Evolutionary conservation across 2,113 vertebrate genomes (phyloP).

Genomic region (Pelusios castaneus): DNA sequence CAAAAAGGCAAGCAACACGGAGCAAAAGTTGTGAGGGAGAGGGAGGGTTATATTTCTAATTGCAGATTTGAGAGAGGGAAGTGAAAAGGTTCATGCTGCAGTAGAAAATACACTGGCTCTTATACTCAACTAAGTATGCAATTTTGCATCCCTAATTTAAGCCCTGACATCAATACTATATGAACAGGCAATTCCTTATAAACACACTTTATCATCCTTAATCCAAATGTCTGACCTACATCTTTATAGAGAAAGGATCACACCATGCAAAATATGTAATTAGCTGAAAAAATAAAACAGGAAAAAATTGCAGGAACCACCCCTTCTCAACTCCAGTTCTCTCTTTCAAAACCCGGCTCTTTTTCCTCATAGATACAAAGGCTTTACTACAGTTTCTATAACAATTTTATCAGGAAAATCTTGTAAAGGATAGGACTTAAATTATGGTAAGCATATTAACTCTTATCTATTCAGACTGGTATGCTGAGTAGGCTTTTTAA

Average conservation of each 20-base stretch:
- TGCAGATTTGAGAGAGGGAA: neutral
- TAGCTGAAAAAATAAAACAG: neutral
- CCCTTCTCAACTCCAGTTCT: neutral
- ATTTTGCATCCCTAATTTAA: neutral
- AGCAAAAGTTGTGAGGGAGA: neutral
- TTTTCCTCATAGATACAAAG: neutral
- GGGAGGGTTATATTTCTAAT: neutral
- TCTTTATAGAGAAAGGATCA: neutral
- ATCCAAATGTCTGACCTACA: neutral
- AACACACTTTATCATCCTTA: neutral
- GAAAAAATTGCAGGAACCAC: neutral
- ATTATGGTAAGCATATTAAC: fast-evolving
- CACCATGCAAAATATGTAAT: neutral
- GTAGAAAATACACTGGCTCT: neutral
- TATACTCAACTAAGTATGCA: neutral
- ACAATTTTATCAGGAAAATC: neutral
- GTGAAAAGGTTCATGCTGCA: neutral
- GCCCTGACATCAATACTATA: neutral
- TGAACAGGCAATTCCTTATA: neutral
- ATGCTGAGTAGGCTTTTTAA: neutral
- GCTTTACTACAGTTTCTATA: fast-evolving
- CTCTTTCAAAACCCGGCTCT: neutral
- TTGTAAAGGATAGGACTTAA: neutral
- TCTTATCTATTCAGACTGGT: neutral
- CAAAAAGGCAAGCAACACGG: neutral